Conservation (phyloP, 2,888 invertebrate genomes). For the Sminthurides aquaticus region DNA sequence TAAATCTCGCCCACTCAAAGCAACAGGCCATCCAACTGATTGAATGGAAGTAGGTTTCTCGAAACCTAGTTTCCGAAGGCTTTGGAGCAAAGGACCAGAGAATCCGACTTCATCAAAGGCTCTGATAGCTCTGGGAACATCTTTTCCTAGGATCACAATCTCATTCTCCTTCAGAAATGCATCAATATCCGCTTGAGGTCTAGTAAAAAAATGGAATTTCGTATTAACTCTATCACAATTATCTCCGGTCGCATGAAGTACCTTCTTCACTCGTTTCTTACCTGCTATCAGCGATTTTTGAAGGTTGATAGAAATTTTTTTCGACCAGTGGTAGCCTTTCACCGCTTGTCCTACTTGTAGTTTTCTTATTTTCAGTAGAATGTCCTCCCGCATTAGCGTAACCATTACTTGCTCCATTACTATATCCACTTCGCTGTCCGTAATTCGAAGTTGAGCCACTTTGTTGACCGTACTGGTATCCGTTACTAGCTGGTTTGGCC, state of each 20-base stretch:
- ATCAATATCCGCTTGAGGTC: slow-evolving; percentile 64
- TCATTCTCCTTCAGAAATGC: slow-evolving; percentile 70
- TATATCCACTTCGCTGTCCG: slow-evolving; percentile 10
- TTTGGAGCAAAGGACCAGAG: slow-evolving; percentile 75
- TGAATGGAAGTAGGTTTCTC: slow-evolving; percentile 88
- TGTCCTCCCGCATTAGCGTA: slow-evolving; percentile 50
- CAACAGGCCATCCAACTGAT: slow-evolving; percentile 92
- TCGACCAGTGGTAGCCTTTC: slow-evolving; percentile 70
- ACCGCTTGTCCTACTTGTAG: slow-evolving; percentile 54
- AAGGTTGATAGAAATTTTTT: slow-evolving; percentile 83
- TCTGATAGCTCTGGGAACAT: slow-evolving; percentile 77
- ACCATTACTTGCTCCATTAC: slow-evolving; percentile 44
- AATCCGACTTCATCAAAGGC: slow-evolving; percentile 85
- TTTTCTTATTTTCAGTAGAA: slow-evolving; percentile 47
- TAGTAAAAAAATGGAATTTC: neutral
- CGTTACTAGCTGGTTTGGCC: slow-evolving; percentile 18
- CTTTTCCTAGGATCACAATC: slow-evolving; percentile 77
- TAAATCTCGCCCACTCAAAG: slow-evolving; percentile 82
- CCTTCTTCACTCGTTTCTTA: no score
- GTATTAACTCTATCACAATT: neutral
- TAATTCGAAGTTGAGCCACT: neutral
- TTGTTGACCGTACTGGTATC: slow-evolving; percentile 23
- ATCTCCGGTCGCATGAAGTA: neutral
- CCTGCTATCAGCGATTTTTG: slow-evolving; percentile 46
- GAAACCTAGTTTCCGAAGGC: slow-evolving; percentile 59